Percentiles rank a stretch among this genome's conserved stretches.
Evolutionary conservation across 2,797 vertebrate species (phyloP).

Genomic region (Tamandua tetradactyla): DNA sequence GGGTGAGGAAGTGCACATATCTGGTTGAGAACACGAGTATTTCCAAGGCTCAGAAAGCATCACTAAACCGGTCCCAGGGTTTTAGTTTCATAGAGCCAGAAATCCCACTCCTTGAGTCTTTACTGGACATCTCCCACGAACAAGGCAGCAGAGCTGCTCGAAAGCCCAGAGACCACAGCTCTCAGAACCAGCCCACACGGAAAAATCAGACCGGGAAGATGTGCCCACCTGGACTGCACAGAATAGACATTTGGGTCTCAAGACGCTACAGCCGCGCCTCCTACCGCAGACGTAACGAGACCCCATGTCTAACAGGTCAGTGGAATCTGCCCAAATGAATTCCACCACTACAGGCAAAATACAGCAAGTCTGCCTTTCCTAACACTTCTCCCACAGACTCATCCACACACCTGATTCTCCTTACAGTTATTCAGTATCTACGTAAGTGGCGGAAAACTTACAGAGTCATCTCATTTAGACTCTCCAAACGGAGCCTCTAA

Average conservation of each 20-base stretch:
- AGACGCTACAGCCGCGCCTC: background rate
- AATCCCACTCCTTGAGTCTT: background rate
- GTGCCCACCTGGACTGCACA: too few relatives aligned
- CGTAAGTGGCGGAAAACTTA: background rate
- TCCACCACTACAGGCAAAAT: rapidly evolving
- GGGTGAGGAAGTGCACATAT: background rate
- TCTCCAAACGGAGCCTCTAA: background rate
- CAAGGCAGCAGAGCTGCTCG: background rate
- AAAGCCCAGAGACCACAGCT: background rate
- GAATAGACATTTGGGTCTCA: background rate
- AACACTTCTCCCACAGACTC: background rate
- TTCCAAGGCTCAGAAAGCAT: background rate
- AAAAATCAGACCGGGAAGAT: background rate
- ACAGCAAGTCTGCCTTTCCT: background rate
- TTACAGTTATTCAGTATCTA: background rate
- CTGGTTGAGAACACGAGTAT: rapidly evolving
- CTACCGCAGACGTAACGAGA: background rate
- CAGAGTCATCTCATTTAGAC: background rate
- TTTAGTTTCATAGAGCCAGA: background rate
- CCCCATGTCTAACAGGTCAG: background rate
- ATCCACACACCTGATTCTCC: background rate
- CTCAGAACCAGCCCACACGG: rapidly evolving
- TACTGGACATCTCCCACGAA: background rate
- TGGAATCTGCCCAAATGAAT: background rate
- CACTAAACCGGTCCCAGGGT: too few relatives aligned